phyloP scores from a whole-genome alignment of 2,797 vertebrate genomes.

The Myotis planiceps region DNA sequence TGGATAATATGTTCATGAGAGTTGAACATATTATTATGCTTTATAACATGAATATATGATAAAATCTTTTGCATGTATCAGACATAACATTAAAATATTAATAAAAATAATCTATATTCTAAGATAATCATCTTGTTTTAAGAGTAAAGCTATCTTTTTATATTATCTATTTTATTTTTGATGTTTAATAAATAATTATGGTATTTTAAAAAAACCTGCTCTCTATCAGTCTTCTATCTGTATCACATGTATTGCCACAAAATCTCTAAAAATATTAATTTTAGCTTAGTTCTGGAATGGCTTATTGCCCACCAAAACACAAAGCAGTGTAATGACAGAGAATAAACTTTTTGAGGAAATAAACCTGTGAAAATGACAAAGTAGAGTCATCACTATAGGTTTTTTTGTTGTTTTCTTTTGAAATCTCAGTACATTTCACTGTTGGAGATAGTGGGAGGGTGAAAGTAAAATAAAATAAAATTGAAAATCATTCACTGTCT shows the following conservation, averaged over 20 bases:
- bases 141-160: background rate
- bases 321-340: conserved; percentile 49
- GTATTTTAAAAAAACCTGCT: background rate
- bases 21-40: background rate
- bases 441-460: background rate
- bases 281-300: background rate
- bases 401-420: conserved; percentile 36
- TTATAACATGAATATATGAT: background rate
- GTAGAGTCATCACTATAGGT: background rate
- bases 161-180: conserved; percentile 13
- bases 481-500: background rate
- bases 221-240: background rate
- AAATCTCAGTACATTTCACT: conserved; percentile 35
- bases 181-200: conserved; percentile 12
- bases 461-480: background rate
- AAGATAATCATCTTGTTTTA: conserved; percentile 29
- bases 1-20: background rate
- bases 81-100: background rate
- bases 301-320: conserved; percentile 63
- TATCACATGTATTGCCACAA: background rate
- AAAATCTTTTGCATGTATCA: background rate
- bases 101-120: background rate
- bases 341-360: conserved; percentile 22
- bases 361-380: conserved; percentile 24
- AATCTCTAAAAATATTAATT: conserved; percentile 41